These are phyloP conservation scores for Aethina tumida DNA, from an alignment of 1,140 invertebrate genomes.

Conservation along the genomic window DNA sequence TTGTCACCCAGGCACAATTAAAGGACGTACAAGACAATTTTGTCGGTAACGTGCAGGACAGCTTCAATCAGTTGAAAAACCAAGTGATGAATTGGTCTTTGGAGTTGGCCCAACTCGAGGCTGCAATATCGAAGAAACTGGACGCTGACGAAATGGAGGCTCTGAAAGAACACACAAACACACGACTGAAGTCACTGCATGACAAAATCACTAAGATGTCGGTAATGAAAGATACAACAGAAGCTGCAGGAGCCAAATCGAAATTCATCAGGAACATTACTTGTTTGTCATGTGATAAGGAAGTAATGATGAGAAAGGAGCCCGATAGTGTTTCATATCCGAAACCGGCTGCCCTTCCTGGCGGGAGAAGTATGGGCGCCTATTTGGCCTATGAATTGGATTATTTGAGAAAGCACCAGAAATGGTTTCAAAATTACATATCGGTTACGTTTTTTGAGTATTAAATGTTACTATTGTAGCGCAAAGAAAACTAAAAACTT, in stretches of 20 bases:
- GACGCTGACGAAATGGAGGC: constrained; percentile 55
- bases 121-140: no score
- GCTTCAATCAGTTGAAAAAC: no score
- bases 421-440: no score
- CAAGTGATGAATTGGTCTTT: no score
- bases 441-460: no score
- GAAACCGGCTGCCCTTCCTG: constrained; percentile 36
- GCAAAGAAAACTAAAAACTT: no score
- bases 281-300: constrained; percentile 63
- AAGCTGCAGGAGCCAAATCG: constrained; percentile 55
- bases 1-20: no score
- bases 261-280: constrained; percentile 48
- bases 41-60: no score
- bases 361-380: constrained; percentile 48
- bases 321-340: constrained; percentile 39
- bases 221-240: constrained; percentile 45
- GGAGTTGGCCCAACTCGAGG: no score
- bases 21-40: no score
- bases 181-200: constrained; percentile 49
- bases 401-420: constrained; percentile 46
- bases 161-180: constrained; percentile 54
- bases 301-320: constrained; percentile 55
- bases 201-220: constrained; percentile 49
- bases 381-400: constrained; percentile 59
- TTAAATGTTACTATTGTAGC: no score